A percentile compares a stretch with the other conserved stretches of the same genome.
phyloP scores from a whole-genome alignment of 1,140 invertebrate species.

The Dendroctonus valens region DNA sequence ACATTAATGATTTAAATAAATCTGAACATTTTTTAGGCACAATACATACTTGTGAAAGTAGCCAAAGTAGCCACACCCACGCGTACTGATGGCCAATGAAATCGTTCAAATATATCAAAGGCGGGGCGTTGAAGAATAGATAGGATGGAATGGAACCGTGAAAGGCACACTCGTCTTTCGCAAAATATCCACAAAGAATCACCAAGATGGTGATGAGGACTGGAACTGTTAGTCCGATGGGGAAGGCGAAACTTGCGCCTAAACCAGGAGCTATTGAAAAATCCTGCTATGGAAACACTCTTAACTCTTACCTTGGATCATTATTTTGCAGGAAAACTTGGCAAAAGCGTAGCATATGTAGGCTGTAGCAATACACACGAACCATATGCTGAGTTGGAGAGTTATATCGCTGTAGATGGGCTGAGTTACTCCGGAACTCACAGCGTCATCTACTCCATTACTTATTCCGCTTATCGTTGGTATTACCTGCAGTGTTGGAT shows the following conservation, averaged over 20 bases:
- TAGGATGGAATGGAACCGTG: constrained; percentile 63
- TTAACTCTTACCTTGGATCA: constrained; percentile 63
- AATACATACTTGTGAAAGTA: constrained; percentile 65
- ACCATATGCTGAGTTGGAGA: constrained; percentile 57
- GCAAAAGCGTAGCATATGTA: constrained; percentile 70
- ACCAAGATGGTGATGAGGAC: constrained; percentile 64
- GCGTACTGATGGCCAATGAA: constrained; percentile 61
- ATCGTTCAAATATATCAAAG: constrained; percentile 56
- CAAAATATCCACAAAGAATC: constrained; percentile 59
- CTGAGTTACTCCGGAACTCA: constrained; percentile 44
- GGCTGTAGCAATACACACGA: constrained; percentile 63
- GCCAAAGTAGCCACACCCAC: constrained; percentile 69
- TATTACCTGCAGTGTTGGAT: neutral
- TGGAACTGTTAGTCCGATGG: constrained; percentile 70
- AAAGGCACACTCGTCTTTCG: constrained; percentile 63
- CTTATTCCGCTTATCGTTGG: neutral
- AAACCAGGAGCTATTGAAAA: constrained; percentile 1
- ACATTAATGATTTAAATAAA: neutral
- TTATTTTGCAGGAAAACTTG: constrained; percentile 81
- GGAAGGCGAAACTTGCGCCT: constrained; percentile 73
- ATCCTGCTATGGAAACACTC: neutral
- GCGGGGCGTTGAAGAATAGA: constrained; percentile 64
- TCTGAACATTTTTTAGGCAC: constrained; percentile 35
- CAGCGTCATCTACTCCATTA: constrained; percentile 39
- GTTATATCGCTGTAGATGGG: constrained; percentile 43